phyloP scores from a whole-genome alignment of 1,140 invertebrate genomes.

The Diorhabda elongata region DNA sequence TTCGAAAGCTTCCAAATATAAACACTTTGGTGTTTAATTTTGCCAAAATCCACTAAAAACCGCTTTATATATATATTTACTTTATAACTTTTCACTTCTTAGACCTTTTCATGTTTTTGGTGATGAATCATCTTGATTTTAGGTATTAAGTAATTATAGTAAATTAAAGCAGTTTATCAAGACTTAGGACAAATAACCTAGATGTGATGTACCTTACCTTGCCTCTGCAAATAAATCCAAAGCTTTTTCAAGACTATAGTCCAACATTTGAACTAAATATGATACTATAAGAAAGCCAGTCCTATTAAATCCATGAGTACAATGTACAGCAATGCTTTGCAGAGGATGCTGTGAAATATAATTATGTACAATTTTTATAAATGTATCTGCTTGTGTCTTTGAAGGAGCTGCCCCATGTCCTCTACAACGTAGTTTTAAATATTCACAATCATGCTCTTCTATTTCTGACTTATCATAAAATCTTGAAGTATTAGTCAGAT shows the following conservation, averaged over 20 bases:
- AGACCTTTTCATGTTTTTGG: too few species aligned
- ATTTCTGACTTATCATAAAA: conserved; percentile 85
- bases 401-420: conserved; percentile 81
- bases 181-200: too few species aligned
- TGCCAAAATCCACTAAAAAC: too few species aligned
- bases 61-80: too few species aligned
- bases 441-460: conserved; percentile 69
- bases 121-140: too few species aligned
- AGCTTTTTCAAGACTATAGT: conserved; percentile 32
- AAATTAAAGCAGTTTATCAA: too few species aligned
- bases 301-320: conserved; percentile 98
- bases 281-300: conserved; percentile 92
- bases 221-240: conserved; percentile 34
- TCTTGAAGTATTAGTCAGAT: conserved; percentile 90
- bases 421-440: conserved; percentile 82
- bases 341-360: conserved; percentile 78
- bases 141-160: too few species aligned
- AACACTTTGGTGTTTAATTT: too few species aligned
- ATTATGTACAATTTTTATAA: conserved; percentile 71
- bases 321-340: conserved; percentile 87
- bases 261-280: conserved; percentile 66
- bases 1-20: too few species aligned
- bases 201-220: conserved; percentile 22
- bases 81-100: too few species aligned
- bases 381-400: conserved; percentile 69